Conservation (phyloP, 2,797 vertebrate species). For the Hypotaenidia okinawae region DNA sequence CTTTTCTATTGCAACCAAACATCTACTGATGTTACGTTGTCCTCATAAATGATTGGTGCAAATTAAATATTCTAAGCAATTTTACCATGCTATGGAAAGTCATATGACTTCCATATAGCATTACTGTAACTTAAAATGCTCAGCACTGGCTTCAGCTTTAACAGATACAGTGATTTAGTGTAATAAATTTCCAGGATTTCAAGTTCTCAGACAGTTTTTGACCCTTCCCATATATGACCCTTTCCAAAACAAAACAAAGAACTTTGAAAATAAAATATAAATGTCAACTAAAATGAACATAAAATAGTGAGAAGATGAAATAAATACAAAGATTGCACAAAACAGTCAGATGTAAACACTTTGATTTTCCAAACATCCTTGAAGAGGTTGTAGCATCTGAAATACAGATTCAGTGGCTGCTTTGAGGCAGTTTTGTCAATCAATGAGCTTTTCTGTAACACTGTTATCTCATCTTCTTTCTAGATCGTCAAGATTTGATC, state of each 20-base stretch:
- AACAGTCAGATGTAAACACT: constrained; percentile 86
- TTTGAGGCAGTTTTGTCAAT: constrained; percentile 72
- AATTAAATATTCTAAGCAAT: constrained; percentile 41
- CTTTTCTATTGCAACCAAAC: constrained; percentile 47
- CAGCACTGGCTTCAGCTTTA: constrained; percentile 62
- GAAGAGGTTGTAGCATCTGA: constrained; percentile 72
- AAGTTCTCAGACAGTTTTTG: constrained; percentile 71
- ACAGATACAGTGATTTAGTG: constrained; percentile 40
- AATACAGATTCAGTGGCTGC: constrained; percentile 68
- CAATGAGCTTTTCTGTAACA: constrained; percentile 53
- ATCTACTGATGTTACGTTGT: constrained; percentile 8
- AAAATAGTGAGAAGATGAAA: constrained; percentile 90
- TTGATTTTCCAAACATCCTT: constrained; percentile 76
- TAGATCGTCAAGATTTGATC: constrained; percentile 93
- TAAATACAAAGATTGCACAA: constrained; percentile 96
- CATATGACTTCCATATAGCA: constrained; percentile 57
- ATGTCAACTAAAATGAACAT: constrained; percentile 78
- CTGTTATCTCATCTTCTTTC: constrained; percentile 60
- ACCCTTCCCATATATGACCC: constrained; percentile 70
- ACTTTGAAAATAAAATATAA: constrained; percentile 79
- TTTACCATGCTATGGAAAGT: constrained; percentile 51
- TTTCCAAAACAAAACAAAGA: constrained; percentile 74
- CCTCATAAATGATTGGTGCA: constrained; percentile 32
- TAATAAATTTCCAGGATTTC: constrained; percentile 66
- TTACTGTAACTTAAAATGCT: constrained; percentile 56